Evolutionary conservation across 2,113 vertebrate genomes (phyloP), one percentile per base, ranked within the genome.

Genomic region (Taxidea taxus): DNA sequence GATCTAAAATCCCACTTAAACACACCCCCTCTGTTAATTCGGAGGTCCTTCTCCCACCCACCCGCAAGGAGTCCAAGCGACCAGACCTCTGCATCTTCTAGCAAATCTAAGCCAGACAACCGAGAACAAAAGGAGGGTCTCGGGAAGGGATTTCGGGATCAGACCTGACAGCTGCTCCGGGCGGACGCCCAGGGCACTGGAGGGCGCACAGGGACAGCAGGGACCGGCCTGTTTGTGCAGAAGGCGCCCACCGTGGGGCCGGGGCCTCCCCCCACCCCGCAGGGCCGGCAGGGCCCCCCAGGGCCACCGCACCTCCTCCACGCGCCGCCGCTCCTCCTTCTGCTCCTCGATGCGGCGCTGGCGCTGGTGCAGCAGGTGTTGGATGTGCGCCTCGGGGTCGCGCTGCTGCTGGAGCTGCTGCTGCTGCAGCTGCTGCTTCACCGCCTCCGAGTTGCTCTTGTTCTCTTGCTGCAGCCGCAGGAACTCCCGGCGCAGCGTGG

Each of bases 401-500:
- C 99, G 98, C 42, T 99, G 99, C 96, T 99, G 99, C 49, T 99
- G 56, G 21, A 58, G 99, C 95, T 99, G 98, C 97, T 99, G 99
- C 95, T 99, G 99, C 98, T 99, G 99, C 97, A 99, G 99, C 96
- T 98, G 98, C 97, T 99, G 99, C 97, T 99, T 99, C 49, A 99
- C 98, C 4, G 98, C 98, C 97, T 99, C 99, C 0, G 99, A 99
- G 77, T 99, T 99, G 98, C 99, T 99, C 96, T 99, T 99, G 97
- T 99, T 99, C 98, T 99, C 99, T 98, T 99, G 99, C 98, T 99
- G 99, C 86, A 99, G 99, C 42, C 99, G 99, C 81, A 99, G 99
- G 98, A 99, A 99, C 96, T 99, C 99, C 70, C 99, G 98, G 54
- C 99, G 98, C 78, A 99, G 98, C 0, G 99, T 99, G 31, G 99